Evolutionary conservation across 2,888 invertebrate genomes (phyloP).

Genomic region (Clunio marinus): DNA sequence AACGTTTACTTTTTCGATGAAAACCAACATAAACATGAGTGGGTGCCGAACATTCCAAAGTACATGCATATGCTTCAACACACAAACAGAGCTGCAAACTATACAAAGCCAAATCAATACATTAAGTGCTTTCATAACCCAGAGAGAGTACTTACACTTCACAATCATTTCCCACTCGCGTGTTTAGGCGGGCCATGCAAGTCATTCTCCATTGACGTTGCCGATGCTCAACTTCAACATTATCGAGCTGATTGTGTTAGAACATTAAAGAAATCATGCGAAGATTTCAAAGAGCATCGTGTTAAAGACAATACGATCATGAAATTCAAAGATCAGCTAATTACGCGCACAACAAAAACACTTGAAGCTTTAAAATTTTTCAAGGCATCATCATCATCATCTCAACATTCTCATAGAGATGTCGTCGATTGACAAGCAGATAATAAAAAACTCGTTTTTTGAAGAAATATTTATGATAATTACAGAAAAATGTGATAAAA

Average conservation of each 20-base stretch:
- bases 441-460: no score
- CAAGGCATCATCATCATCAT: constrained; percentile 18
- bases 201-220: constrained; percentile 76
- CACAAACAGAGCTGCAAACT: constrained; percentile 83
- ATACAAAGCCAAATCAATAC: constrained; percentile 88
- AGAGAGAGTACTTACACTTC: constrained; percentile 79
- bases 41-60: constrained; percentile 73
- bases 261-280: constrained; percentile 77
- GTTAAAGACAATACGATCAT: constrained; percentile 82
- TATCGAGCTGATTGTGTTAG: constrained; percentile 90
- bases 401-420: no score
- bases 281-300: constrained; percentile 74
- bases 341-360: constrained; percentile 65
- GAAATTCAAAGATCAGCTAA: constrained; percentile 76
- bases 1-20: constrained; percentile 92
- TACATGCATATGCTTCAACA: constrained; percentile 94
- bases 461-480: no score
- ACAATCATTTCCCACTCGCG: constrained; percentile 88
- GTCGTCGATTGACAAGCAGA: no score
- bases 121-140: constrained; percentile 93
- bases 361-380: constrained; percentile 67
- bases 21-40: constrained; percentile 72
- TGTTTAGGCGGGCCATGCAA: constrained; percentile 81
- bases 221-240: constrained; percentile 85
- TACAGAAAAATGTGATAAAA: no score